Conservation (phyloP, 2,113 vertebrate genomes). For the Sisor rabdophorus region DNA sequence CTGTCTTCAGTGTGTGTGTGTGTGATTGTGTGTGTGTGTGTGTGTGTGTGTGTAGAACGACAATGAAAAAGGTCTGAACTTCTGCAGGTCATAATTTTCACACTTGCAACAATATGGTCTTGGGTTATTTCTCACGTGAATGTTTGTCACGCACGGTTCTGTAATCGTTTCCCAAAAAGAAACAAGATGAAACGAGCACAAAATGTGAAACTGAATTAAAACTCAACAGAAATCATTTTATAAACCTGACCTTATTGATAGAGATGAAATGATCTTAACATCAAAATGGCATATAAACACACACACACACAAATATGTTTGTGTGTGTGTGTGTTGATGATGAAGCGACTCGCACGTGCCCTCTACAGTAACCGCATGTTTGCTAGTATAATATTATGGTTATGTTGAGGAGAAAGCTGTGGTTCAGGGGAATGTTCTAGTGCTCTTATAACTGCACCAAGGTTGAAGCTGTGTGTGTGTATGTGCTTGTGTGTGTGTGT, state of each 20-base stretch:
- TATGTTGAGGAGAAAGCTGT: slow-evolving; percentile 12
- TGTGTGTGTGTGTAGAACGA: background rate
- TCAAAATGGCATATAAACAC: background rate
- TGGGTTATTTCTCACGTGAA: background rate
- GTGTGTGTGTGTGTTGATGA: slow-evolving; percentile 8
- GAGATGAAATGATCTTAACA: background rate
- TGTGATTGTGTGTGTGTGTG: background rate
- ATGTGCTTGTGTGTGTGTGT: slow-evolving; percentile 8
- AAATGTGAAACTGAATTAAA: background rate
- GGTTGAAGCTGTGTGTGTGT: slow-evolving; percentile 15
- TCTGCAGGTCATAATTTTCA: slow-evolving; percentile 9
- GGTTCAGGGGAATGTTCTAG: background rate
- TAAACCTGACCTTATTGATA: background rate
- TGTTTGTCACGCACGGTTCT: background rate
- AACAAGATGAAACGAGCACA: background rate
- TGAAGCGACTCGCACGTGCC: background rate
- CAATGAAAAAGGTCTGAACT: slow-evolving; percentile 1
- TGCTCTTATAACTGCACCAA: background rate
- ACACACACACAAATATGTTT: slow-evolving; percentile 27
- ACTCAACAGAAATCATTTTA: background rate
- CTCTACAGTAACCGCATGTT: slow-evolving; percentile 27
- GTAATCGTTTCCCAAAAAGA: background rate
- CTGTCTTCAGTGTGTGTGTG: background rate
- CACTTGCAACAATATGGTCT: no score
- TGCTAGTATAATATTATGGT: slow-evolving; percentile 48